A percentile compares a stretch with the other conserved stretches of the same genome.
Evolutionary conservation across 2,113 vertebrate genomes (phyloP).

Genomic region (Ammodytes dubius): DNA sequence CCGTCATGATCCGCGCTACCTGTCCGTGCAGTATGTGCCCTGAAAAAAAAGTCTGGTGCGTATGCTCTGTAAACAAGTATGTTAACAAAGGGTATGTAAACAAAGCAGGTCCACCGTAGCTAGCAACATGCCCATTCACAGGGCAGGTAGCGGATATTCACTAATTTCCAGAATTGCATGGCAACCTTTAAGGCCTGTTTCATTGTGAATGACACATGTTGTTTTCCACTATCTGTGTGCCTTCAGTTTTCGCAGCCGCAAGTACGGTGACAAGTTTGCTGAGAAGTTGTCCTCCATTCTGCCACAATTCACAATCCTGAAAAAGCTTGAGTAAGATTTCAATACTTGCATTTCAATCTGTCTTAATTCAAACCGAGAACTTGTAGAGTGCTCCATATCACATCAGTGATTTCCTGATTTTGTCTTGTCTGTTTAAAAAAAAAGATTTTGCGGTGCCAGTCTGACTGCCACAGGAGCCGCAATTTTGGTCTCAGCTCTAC

Average conservation of each 20-base stretch:
- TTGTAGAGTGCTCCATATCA: neutral
- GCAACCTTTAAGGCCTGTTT: neutral
- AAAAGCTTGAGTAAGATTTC: conserved; percentile 88
- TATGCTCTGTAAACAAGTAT: no score
- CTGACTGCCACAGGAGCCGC: conserved; percentile 85
- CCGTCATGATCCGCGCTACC: no score
- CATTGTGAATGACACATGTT: neutral
- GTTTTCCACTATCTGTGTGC: conserved; percentile 8
- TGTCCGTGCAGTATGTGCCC: no score
- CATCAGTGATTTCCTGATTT: neutral
- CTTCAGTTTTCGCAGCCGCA: conserved; percentile 90
- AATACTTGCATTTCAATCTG: neutral
- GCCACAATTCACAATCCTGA: conserved; percentile 81
- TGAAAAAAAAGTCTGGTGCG: no score
- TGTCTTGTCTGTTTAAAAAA: neutral
- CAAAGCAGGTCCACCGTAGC: no score
- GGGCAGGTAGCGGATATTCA: no score
- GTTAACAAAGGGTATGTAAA: no score
- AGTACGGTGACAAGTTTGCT: conserved; percentile 88
- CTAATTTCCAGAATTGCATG: no score
- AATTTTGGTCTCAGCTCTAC: conserved; percentile 81
- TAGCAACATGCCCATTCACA: no score
- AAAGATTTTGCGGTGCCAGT: conserved; percentile 85
- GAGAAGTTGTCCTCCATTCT: conserved; percentile 87
- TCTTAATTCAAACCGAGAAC: neutral